A percentile compares a stretch with the other conserved stretches of the same genome.
These are phyloP conservation scores for Drosophila ezoana DNA, from an alignment of 2,888 invertebrate genomes.

Conservation along the genomic window DNA sequence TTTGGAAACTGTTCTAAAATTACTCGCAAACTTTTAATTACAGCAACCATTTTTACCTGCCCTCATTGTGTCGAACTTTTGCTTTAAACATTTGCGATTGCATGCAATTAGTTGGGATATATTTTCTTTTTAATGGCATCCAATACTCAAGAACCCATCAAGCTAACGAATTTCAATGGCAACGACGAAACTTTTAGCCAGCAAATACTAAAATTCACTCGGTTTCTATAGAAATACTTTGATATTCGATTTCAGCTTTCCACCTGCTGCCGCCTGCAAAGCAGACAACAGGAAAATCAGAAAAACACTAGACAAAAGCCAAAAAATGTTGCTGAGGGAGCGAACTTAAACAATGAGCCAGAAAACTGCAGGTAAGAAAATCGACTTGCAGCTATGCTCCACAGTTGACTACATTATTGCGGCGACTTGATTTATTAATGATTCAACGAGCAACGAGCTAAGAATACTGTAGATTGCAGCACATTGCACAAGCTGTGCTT, in stretches of 20 bases:
- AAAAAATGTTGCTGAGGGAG: constrained; percentile 8
- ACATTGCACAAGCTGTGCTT: constrained; percentile 1
- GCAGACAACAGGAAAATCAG: constrained; percentile 11
- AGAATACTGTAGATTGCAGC: constrained; percentile 13
- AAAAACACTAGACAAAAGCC: constrained; percentile 24
- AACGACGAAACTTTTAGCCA: constrained; percentile 17
- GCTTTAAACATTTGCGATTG: constrained; percentile 22
- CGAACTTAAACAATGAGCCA: constrained; percentile 40
- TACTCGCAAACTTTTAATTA: constrained; percentile 41
- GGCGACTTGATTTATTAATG: constrained; percentile 49
- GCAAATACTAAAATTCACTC: constrained; percentile 15
- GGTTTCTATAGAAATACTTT: constrained; percentile 21
- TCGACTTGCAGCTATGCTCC: constrained; percentile 7
- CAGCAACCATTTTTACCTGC: constrained; percentile 5
- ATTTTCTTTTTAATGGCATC: constrained; percentile 8
- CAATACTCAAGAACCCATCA: constrained; percentile 1
- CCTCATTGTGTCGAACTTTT: constrained; percentile 15
- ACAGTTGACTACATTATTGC: constrained; percentile 32
- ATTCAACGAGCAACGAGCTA: constrained; percentile 10
- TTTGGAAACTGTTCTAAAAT: constrained; percentile 18
- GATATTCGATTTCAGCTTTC: constrained; percentile 26
- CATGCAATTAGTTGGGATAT: constrained; percentile 26
- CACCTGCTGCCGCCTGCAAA: neutral
- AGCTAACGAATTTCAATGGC: constrained; percentile 8
- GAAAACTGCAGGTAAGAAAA: constrained; percentile 32